Percentiles rank a stretch among this genome's conserved stretches.
phyloP scores from a whole-genome alignment of 1,140 invertebrate genomes.

The Melipona quadrifasciata region DNA sequence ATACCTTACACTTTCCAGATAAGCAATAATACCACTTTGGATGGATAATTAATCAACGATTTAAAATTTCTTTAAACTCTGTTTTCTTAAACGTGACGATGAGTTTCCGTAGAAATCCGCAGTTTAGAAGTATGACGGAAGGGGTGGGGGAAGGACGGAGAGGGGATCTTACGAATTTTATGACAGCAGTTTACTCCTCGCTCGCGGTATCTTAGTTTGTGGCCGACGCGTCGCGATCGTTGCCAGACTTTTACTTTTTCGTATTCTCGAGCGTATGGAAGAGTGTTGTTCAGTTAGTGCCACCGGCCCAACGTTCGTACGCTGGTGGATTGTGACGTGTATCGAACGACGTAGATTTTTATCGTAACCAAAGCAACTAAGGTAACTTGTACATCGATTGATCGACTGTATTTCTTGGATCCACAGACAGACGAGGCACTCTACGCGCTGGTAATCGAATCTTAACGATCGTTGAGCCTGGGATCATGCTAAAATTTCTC shows the following conservation, averaged over 20 bases:
- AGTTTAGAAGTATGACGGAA: neutral
- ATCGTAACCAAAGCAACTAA: constrained; percentile 28
- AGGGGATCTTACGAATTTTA: neutral
- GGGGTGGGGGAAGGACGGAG: too few species aligned
- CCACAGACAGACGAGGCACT: neutral
- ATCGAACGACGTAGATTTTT: constrained; percentile 19
- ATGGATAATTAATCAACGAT: too few species aligned
- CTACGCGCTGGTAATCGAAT: neutral
- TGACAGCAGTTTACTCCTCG: neutral
- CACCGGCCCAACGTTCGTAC: neutral
- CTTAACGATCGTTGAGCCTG: neutral
- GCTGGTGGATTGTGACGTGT: neutral
- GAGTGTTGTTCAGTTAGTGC: neutral
- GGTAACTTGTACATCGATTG: constrained; percentile 16
- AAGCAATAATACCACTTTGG: too few species aligned
- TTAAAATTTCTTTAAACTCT: too few species aligned
- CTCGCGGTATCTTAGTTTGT: constrained; percentile 41
- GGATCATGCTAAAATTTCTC: neutral
- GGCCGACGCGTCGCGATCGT: constrained; percentile 26
- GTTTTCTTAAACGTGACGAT: too few species aligned
- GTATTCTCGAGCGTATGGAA: neutral
- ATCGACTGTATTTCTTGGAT: neutral
- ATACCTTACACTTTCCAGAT: too few species aligned
- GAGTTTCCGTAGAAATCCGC: neutral
- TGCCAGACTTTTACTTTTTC: neutral